Percentiles rank a stretch among this genome's conserved stretches.
Conservation (phyloP, 2,797 vertebrate genomes). For the Falco rusticolus region DNA sequence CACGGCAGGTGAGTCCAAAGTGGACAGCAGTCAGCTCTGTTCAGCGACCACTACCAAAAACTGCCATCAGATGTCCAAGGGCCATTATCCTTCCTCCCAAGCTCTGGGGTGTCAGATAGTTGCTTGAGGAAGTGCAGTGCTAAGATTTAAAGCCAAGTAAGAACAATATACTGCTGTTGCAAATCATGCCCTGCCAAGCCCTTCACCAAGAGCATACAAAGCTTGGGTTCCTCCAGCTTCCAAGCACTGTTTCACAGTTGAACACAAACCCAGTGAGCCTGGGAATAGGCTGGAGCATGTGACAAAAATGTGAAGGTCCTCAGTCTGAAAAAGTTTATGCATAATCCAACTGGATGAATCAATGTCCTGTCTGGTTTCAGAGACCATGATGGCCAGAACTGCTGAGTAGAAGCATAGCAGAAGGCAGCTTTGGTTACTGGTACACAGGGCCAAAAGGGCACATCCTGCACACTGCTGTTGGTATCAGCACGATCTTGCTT, state of each 20-base stretch:
- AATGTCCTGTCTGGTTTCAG: neutral
- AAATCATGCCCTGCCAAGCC: neutral
- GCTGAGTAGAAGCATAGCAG: neutral
- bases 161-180: neutral
- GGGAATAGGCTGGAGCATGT: neutral
- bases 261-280: neutral
- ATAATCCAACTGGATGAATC: neutral
- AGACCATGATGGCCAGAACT: neutral
- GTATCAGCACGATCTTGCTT: neutral
- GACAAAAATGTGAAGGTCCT: neutral
- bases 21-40: neutral
- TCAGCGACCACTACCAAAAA: neutral
- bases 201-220: neutral
- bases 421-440: neutral
- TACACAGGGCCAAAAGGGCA: neutral
- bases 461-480: rapidly evolving
- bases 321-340: neutral
- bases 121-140: neutral
- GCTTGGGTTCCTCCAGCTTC: neutral
- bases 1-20: neutral
- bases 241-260: neutral
- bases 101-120: neutral
- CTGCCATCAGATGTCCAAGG: neutral
- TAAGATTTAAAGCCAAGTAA: conserved; percentile 2
- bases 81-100: neutral